A percentile compares a stretch with the other conserved stretches of the same genome.
Conservation (phyloP, 2,113 vertebrate species). For the Siphamia tubifer region DNA sequence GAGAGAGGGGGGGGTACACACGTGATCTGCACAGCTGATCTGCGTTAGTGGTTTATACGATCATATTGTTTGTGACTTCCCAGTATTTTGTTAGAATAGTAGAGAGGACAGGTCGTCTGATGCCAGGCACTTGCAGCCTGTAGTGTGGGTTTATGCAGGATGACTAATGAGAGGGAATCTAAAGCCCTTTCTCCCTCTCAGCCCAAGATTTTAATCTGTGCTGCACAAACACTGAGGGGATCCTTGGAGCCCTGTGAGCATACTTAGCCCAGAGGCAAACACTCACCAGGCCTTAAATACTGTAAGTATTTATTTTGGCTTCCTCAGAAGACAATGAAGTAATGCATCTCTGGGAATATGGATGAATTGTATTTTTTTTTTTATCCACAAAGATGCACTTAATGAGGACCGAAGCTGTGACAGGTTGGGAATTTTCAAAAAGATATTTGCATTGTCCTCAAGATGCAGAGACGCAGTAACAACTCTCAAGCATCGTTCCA, state of each 20-base stretch:
- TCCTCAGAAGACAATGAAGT: conserved; percentile 41
- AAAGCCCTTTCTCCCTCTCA: conserved; percentile 11
- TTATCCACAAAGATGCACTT: background rate
- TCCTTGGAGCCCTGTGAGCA: conserved; percentile 33
- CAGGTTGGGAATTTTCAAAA: conserved; percentile 4
- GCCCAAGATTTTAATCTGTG: conserved; percentile 46
- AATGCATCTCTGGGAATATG: conserved; percentile 38
- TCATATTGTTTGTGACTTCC: background rate
- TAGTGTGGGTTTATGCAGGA: conserved; percentile 4
- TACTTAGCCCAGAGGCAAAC: conserved; percentile 56
- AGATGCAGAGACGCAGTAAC: background rate
- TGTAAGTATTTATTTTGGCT: conserved; percentile 61
- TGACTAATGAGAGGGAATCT: conserved; percentile 45
- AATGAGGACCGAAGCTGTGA: conserved; percentile 28
- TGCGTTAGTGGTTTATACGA: background rate
- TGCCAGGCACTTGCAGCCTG: background rate
- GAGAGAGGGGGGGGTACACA: no score
- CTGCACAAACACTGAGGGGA: conserved; percentile 41
- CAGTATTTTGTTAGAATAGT: background rate
- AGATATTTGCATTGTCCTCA: background rate
- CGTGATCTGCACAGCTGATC: no score
- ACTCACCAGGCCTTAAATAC: conserved; percentile 58
- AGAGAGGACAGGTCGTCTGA: background rate
- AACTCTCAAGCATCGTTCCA: background rate
- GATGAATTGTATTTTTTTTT: conserved; percentile 14